Evolutionary conservation across 2,888 invertebrate species (phyloP).

Genomic region (Clusia tigrina): DNA sequence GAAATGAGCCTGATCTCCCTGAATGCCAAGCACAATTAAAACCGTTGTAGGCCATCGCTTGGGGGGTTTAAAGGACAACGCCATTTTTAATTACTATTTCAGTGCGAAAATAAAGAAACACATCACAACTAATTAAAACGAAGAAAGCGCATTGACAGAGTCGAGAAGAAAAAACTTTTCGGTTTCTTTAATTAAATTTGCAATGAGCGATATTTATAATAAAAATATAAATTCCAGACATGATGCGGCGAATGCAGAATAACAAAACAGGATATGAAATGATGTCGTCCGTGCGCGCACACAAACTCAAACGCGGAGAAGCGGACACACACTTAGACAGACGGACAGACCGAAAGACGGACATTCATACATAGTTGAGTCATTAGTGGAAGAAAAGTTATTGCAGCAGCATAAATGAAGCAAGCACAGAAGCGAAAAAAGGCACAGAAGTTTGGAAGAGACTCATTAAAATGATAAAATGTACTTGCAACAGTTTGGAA

Average conservation of each 20-base stretch:
- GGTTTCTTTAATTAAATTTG: constrained; percentile 9
- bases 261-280: no score
- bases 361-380: neutral
- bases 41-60: no score
- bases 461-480: constrained; percentile 60
- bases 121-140: neutral
- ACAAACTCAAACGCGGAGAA: neutral
- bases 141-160: neutral
- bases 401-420: neutral
- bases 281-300: no score
- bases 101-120: neutral
- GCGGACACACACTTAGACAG: neutral
- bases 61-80: no score
- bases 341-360: neutral
- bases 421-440: neutral
- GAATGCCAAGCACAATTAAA: no score
- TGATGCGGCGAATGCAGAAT: constrained; percentile 5
- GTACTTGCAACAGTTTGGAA: constrained; percentile 59
- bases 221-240: constrained; percentile 7
- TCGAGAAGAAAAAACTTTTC: neutral
- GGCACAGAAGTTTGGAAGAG: constrained; percentile 33
- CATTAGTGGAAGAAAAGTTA: constrained; percentile 5
- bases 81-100: no score
- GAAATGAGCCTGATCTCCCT: no score
- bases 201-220: neutral